Evolutionary conservation across 2,113 vertebrate genomes (phyloP).

Genomic region (Prionailurus bengalensis): DNA sequence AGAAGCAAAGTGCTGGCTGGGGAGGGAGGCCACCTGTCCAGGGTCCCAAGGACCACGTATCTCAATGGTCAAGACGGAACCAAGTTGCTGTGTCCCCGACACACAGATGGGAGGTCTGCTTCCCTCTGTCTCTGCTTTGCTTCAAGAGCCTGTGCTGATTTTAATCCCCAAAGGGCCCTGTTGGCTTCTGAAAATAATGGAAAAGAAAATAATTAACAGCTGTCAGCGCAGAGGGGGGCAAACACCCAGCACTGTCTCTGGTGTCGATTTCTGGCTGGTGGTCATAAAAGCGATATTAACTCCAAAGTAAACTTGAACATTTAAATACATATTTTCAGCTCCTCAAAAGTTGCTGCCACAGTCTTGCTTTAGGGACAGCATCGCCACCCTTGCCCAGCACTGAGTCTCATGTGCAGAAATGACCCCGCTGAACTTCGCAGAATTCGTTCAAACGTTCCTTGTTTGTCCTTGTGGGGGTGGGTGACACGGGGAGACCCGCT

Average conservation of each 20-base stretch:
- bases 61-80: accelerated
- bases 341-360: neutral
- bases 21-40: neutral
- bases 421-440: accelerated
- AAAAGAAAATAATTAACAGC: conserved; percentile 23
- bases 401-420: neutral
- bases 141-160: neutral
- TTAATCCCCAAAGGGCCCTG: neutral
- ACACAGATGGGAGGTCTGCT: accelerated
- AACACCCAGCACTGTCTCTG: neutral
- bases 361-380: accelerated
- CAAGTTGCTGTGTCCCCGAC: neutral
- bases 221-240: neutral
- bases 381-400: neutral
- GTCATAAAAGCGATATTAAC: neutral
- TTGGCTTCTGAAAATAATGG: conserved; percentile 19
- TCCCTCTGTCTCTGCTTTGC: neutral
- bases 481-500: accelerated
- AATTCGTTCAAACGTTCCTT: too few species aligned
- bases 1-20: neutral
- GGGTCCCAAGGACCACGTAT: neutral
- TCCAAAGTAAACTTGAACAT: neutral
- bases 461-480: too few species aligned
- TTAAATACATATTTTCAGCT: neutral
- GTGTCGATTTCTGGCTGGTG: neutral